These are phyloP conservation scores for Cryptoblepharus egeriae DNA, from an alignment of 2,797 vertebrate genomes.

Conservation along the genomic window DNA sequence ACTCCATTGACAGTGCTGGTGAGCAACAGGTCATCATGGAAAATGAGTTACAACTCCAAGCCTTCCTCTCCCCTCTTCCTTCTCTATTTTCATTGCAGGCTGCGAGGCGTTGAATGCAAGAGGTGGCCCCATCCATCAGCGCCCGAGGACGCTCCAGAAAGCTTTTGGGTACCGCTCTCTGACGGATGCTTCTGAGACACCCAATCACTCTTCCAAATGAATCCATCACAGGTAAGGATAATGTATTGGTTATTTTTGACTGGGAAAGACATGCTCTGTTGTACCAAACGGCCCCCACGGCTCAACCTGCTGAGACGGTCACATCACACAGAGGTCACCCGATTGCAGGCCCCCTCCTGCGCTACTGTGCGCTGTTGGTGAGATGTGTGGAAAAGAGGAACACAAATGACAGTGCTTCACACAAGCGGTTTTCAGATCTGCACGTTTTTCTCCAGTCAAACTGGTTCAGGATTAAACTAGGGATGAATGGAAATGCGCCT, in stretches of 20 bases:
- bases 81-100: neutral
- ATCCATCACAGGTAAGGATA: neutral
- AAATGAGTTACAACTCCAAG: neutral
- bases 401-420: no score
- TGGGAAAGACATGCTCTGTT: neutral
- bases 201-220: conserved; percentile 9
- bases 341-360: no score
- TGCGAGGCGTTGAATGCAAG: neutral
- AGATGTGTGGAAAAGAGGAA: neutral
- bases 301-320: neutral
- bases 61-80: accelerated
- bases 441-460: neutral
- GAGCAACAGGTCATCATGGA: neutral
- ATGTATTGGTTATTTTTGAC: accelerated
- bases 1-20: neutral
- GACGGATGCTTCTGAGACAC: conserved; percentile 14
- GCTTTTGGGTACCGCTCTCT: neutral
- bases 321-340: neutral
- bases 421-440: neutral
- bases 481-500: no score
- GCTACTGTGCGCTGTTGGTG: no score
- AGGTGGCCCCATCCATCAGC: neutral
- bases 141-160: neutral
- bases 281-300: neutral
- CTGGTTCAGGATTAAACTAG: no score